A percentile compares a stretch with the other conserved stretches of the same genome.
Conservation (phyloP, 2,113 vertebrate species). For the Rallus limicola region DNA sequence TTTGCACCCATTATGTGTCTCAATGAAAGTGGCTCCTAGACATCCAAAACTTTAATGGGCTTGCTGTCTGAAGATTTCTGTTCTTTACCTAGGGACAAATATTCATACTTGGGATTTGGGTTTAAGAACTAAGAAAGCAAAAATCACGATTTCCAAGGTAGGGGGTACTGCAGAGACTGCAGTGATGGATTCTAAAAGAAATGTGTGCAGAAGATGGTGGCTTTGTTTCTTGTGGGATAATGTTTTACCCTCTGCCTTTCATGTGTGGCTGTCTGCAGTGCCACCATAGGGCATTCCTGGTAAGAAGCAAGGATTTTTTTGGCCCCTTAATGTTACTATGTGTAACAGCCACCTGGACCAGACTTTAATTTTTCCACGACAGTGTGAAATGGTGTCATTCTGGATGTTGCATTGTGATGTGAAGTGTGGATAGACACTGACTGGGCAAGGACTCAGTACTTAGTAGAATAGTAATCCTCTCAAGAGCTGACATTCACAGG, state of each 20-base stretch:
- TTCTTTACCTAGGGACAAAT: not conserved
- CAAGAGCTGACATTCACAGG: not conserved
- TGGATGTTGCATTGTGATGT: not conserved
- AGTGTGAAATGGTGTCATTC: not conserved
- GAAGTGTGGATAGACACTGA: not conserved
- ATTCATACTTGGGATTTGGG: not conserved
- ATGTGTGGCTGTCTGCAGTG: not conserved
- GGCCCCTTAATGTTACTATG: not conserved
- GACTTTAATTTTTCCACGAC: not conserved
- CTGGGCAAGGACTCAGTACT: not conserved
- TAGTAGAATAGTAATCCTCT: not conserved
- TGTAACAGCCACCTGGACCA: not conserved
- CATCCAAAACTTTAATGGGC: not conserved
- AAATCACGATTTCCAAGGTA: not conserved
- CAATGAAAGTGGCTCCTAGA: not conserved
- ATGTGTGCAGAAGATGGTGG: not conserved
- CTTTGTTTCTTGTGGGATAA: not conserved
- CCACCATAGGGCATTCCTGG: rapidly evolving
- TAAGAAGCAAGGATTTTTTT: not conserved
- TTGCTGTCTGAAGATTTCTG: not conserved
- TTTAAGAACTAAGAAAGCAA: not conserved
- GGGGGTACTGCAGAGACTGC: not conserved
- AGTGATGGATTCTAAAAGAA: not conserved
- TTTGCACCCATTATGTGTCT: not conserved
- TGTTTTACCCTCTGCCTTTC: not conserved